Base-by-base conservation (phyloP, 2,888 invertebrate genomes). In the Gari tellinella region DNA sequence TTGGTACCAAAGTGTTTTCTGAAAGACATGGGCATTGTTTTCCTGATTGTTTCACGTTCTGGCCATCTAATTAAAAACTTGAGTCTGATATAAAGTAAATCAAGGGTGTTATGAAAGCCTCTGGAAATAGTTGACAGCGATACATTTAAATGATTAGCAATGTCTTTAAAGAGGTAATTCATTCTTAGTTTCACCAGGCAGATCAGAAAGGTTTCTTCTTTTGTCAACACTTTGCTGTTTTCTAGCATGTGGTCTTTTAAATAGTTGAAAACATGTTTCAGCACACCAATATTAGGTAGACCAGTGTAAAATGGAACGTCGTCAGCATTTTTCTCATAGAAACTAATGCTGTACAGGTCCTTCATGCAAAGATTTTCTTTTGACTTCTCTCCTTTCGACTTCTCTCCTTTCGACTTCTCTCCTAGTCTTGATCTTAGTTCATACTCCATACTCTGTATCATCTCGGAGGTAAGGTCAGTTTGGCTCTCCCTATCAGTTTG, bases 11-110 rank as follows among this genome's bases (percentile, higher is more conserved):
- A 70, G 14, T 66, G 46, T 53, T 53, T 75, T 8, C 55, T 8
- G 31, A 75, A 75, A 40, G 41, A 37, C 66, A 61, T 66, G 1
- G 65, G 70, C 75, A 75, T 75, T 15, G 69, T 40, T 45, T 37
- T 41, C 38, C 57, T 53, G n/a, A 61, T 26, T 17, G 48, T 45
- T 46, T 66, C 70, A n/a, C 57, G 19, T 31, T 21, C 21, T 43
- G 64, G 66, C 65, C 74, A 70, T 15, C 56, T 25, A 12, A 68
- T 51, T 5, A 73, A 46, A 51, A 43, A 58, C 14, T 55, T 10
- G 2, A 75, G 45, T 53, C 48, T 52, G n/a, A 25, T 49, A 43
- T 56, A 58, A 15, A 75, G 31, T 14, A 70, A 12, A 40, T 70
- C 40, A 7, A 69, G 46, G 1, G 60, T 64, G 45, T 17, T 46